Conservation (phyloP, 2,113 vertebrate species). For the Lophochroa leadbeateri region DNA sequence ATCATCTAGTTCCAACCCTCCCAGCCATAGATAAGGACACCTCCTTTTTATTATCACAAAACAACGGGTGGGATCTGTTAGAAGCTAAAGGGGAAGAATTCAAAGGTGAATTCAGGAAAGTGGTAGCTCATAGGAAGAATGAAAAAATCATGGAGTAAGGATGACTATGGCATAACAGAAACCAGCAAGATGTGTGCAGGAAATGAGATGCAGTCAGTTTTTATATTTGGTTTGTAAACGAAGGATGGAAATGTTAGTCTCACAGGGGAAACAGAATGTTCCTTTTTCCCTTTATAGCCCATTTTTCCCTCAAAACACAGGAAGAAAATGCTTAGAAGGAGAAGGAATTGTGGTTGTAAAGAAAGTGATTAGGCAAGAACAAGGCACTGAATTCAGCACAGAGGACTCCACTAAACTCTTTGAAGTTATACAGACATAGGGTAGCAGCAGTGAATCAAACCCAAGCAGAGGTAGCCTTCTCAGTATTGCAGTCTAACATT, state of each 20-base stretch:
- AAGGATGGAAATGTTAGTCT: not conserved
- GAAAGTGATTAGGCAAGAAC: not conserved
- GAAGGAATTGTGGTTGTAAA: not conserved
- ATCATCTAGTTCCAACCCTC: not conserved
- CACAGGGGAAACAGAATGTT: not conserved
- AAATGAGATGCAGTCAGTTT: not conserved
- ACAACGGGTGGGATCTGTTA: not conserved
- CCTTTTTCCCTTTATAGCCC: not conserved
- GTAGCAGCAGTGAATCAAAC: not conserved
- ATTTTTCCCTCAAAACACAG: not conserved
- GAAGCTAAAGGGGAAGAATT: not conserved
- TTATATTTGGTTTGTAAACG: not conserved
- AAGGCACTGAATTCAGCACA: not conserved
- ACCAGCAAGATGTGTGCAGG: not conserved
- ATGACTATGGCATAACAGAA: not conserved
- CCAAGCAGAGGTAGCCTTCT: not conserved
- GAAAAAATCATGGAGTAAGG: not conserved
- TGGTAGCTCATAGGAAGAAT: not conserved
- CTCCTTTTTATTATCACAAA: not conserved
- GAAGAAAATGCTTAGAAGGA: not conserved
- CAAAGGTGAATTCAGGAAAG: not conserved
- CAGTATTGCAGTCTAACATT: not conserved
- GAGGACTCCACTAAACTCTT: not conserved
- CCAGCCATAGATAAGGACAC: not conserved
- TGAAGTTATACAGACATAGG: not conserved